Percentiles rank a stretch among this genome's conserved stretches.
These are phyloP conservation scores for Toxotes jaculatrix DNA, from an alignment of 2,113 vertebrate genomes.

Conservation along the genomic window DNA sequence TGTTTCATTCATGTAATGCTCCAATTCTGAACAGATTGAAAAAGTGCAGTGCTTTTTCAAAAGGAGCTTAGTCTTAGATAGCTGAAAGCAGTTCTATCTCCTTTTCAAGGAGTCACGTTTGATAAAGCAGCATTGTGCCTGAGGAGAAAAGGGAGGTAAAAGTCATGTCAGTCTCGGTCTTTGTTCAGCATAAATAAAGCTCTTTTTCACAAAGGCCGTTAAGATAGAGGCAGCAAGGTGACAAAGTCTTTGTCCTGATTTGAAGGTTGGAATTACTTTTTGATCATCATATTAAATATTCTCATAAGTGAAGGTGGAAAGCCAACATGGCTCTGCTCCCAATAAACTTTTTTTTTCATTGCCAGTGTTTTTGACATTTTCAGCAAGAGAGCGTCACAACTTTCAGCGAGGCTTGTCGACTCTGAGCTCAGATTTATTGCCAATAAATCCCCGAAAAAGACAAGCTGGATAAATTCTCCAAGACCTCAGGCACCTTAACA, in stretches of 20 bases:
- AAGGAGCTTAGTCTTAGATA: slow-evolving; percentile 30
- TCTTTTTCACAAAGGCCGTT: slow-evolving; percentile 10
- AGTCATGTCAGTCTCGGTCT: slow-evolving; percentile 41
- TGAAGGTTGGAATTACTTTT: slow-evolving; percentile 27
- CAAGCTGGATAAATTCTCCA: neutral
- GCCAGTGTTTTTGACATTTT: slow-evolving; percentile 31
- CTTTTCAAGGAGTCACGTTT: slow-evolving; percentile 33
- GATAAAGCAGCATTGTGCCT: slow-evolving; percentile 47
- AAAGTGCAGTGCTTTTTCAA: slow-evolving; percentile 15
- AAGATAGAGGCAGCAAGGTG: slow-evolving; percentile 27
- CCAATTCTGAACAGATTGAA: slow-evolving; percentile 10
- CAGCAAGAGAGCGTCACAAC: neutral
- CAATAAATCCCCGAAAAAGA: slow-evolving; percentile 11
- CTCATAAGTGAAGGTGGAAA: neutral
- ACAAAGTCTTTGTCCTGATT: slow-evolving; percentile 20
- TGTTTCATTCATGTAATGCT: slow-evolving; percentile 9
- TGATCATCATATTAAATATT: slow-evolving; percentile 26
- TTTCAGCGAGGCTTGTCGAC: neutral
- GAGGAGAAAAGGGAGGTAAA: slow-evolving; percentile 49
- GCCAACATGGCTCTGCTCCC: neutral
- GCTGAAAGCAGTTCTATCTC: slow-evolving; percentile 13
- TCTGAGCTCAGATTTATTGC: slow-evolving; percentile 2
- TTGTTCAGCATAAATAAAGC: slow-evolving; percentile 37
- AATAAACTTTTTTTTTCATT: slow-evolving; percentile 16
- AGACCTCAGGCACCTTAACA: neutral